Evolutionary conservation across 2,888 invertebrate species (phyloP).

Genomic region (Platynereis dumerilii): DNA sequence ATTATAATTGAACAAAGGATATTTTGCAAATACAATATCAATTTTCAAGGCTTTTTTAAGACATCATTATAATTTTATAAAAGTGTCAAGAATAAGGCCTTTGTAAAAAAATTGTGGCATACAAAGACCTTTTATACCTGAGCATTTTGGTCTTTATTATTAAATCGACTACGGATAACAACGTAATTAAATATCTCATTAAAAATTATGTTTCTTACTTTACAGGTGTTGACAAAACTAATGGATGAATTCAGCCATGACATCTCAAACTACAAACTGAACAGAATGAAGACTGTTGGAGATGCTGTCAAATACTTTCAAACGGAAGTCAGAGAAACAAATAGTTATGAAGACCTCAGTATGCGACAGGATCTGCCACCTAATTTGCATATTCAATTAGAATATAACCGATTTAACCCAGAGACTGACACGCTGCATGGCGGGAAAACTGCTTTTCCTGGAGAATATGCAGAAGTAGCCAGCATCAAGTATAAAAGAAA

Average conservation of each 20-base stretch:
- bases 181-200: too few species aligned
- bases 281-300: conserved; percentile 74
- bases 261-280: conserved; percentile 84
- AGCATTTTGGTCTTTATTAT: too few species aligned
- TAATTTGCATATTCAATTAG: conserved; percentile 83
- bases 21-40: too few species aligned
- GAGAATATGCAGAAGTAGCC: conserved; percentile 82
- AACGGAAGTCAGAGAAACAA: conserved; percentile 47
- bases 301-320: conserved; percentile 52
- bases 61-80: conserved; percentile 3
- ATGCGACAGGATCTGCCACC: conserved; percentile 71
- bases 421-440: conserved; percentile 75
- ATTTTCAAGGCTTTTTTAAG: too few species aligned
- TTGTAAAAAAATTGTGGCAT: not conserved
- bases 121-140: too few species aligned
- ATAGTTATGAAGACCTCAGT: conserved; percentile 49
- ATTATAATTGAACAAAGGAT: too few species aligned
- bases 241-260: conserved; percentile 76
- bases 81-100: not conserved
- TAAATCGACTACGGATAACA: too few species aligned
- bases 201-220: too few species aligned
- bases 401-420: conserved; percentile 84
- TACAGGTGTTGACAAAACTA: conserved; percentile 73
- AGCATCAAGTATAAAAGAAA: conserved; percentile 83
- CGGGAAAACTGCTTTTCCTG: conserved; percentile 84